Conservation (phyloP, 2,113 vertebrate species). For the Colaptes auratus region DNA sequence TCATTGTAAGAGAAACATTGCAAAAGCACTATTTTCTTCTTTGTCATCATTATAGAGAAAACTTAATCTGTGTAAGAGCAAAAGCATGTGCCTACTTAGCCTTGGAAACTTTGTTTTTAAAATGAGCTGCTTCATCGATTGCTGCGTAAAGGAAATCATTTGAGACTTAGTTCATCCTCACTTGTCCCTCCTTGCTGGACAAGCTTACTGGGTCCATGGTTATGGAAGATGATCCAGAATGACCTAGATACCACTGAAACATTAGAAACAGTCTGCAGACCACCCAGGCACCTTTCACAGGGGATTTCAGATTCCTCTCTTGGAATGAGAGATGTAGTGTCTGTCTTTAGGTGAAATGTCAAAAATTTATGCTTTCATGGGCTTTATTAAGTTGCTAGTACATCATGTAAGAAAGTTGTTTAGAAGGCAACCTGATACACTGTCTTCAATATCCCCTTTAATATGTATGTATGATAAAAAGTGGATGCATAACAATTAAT, state of each 20-base stretch:
- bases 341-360: background rate
- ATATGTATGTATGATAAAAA: background rate
- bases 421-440: background rate
- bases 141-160: background rate
- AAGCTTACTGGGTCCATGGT: rapidly evolving
- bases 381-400: background rate
- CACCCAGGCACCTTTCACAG: background rate
- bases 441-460: background rate
- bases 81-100: rapidly evolving
- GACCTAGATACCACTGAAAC: background rate
- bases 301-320: background rate
- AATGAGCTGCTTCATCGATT: background rate
- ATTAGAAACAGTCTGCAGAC: background rate
- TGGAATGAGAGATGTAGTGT: background rate
- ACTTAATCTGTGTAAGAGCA: rapidly evolving
- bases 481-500: background rate
- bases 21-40: background rate
- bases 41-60: background rate
- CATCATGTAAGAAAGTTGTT: rapidly evolving
- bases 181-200: background rate
- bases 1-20: background rate
- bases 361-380: background rate
- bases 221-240: background rate
- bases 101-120: background rate
- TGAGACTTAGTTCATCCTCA: background rate